These are phyloP conservation scores for Patella caerulea DNA, from an alignment of 2,888 invertebrate genomes.

Conservation along the genomic window DNA sequence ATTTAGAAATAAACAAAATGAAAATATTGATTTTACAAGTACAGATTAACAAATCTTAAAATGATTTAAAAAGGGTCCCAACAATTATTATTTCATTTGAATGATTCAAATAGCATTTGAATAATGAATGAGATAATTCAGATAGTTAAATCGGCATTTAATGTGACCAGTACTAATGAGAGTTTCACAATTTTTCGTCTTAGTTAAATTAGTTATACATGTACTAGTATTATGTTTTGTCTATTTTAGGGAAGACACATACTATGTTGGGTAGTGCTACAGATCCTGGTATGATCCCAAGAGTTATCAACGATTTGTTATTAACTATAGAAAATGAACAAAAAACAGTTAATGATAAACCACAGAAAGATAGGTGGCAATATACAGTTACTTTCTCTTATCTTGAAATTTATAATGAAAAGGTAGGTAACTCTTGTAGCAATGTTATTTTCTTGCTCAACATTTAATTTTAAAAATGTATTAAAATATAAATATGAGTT, in stretches of 20 bases:
- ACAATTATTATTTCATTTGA: too few relatives aligned
- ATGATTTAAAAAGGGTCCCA: too few relatives aligned
- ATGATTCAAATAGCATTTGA: too few relatives aligned
- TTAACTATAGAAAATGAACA: constrained; percentile 39
- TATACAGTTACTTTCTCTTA: constrained; percentile 61
- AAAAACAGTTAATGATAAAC: constrained; percentile 18
- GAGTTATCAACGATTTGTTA: constrained; percentile 63
- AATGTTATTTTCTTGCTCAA: constrained; percentile 16
- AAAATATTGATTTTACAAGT: too few relatives aligned
- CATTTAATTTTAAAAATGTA: constrained; percentile 15
- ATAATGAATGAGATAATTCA: too few relatives aligned
- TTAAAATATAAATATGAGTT: too few relatives aligned
- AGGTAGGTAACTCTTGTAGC: constrained; percentile 45
- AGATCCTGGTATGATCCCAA: constrained; percentile 65
- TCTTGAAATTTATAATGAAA: constrained; percentile 68
- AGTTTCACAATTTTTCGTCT: too few relatives aligned
- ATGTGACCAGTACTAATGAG: too few relatives aligned
- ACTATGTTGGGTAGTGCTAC: constrained; percentile 64
- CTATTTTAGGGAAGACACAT: constrained; percentile 65
- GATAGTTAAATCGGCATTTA: too few relatives aligned
- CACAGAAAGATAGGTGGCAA: constrained; percentile 35
- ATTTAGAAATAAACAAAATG: too few relatives aligned
- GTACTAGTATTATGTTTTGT: background rate
- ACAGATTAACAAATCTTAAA: too few relatives aligned
- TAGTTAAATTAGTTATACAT: too few relatives aligned